Percentiles rank a stretch among this genome's conserved stretches.
These are phyloP conservation scores for Drosophila prosaltans DNA, from an alignment of 1,140 invertebrate species.

Conservation along the genomic window DNA sequence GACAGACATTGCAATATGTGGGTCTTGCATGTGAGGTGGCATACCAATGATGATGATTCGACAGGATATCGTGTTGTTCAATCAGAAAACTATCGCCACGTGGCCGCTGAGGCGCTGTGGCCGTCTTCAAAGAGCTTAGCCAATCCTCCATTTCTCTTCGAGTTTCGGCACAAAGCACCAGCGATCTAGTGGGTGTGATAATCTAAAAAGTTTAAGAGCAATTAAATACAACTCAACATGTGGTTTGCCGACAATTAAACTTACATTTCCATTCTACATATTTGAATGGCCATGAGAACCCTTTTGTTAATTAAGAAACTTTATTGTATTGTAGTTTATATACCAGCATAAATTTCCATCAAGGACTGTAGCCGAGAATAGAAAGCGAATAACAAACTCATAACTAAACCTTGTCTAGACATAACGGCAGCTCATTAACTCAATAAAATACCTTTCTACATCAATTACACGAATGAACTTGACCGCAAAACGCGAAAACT, in stretches of 20 bases:
- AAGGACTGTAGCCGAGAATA: neutral
- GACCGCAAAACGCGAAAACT: conserved; percentile 10
- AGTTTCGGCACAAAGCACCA: conserved; percentile 92
- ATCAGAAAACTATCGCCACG: conserved; percentile 84
- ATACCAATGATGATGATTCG: conserved; percentile 95
- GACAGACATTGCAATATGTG: conserved; percentile 98
- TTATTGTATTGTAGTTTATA: neutral
- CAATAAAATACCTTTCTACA: neutral
- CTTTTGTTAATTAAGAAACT: neutral
- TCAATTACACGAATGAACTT: conserved; percentile 2
- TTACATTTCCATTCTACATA: neutral
- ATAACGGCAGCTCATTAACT: conserved; percentile 5
- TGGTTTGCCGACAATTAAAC: too few species aligned
- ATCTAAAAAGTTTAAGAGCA: conserved; percentile 85
- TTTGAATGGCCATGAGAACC: neutral
- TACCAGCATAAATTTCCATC: neutral
- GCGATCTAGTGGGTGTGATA: conserved; percentile 92
- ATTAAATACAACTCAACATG: neutral
- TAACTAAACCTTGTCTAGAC: conserved; percentile 8
- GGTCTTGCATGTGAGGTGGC: conserved; percentile 96
- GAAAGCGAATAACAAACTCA: conserved; percentile 6
- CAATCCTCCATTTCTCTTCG: conserved; percentile 95
- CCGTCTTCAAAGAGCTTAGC: conserved; percentile 90
- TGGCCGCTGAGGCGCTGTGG: conserved; percentile 87
- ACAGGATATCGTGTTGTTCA: conserved; percentile 88